A percentile compares a stretch with the other conserved stretches of the same genome.
phyloP scores from a whole-genome alignment of 2,888 invertebrate genomes.

The Chrysopilus asiliformis region DNA sequence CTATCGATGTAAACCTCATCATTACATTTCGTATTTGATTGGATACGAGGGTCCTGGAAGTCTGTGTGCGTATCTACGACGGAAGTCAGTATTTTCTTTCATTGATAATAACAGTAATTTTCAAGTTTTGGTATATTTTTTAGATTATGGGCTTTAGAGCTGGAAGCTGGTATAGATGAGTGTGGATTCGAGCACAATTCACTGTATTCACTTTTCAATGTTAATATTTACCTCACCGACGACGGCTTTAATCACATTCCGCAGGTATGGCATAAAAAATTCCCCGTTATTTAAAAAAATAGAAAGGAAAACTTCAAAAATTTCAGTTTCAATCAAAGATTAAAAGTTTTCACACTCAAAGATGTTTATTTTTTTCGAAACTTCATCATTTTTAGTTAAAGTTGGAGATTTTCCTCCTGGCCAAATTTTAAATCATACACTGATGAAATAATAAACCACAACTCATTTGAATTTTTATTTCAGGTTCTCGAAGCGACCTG shows the following conservation, averaged over 20 bases:
- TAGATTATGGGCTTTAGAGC: slow-evolving; percentile 62
- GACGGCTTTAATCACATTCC: slow-evolving; percentile 58
- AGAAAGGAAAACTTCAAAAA: too few relatives aligned
- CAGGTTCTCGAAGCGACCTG: slow-evolving; percentile 66
- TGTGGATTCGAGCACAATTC: slow-evolving; percentile 68
- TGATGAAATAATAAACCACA: background rate
- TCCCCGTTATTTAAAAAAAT: too few relatives aligned
- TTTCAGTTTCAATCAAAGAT: too few relatives aligned
- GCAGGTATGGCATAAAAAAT: too few relatives aligned
- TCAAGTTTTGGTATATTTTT: slow-evolving; percentile 16
- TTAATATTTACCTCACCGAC: slow-evolving; percentile 63
- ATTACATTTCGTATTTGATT: slow-evolving; percentile 65
- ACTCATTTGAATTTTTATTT: slow-evolving; percentile 19
- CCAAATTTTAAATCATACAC: too few relatives aligned
- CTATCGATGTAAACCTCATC: slow-evolving; percentile 37
- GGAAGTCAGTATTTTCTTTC: slow-evolving; percentile 40
- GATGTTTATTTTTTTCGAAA: slow-evolving; percentile 1
- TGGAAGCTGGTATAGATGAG: slow-evolving; percentile 57
- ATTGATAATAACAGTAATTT: slow-evolving; percentile 3
- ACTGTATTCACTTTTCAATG: slow-evolving; percentile 59
- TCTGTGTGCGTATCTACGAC: slow-evolving; percentile 60
- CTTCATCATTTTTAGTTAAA: background rate
- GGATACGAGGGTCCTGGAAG: slow-evolving; percentile 81
- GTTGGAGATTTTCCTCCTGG: too few relatives aligned
- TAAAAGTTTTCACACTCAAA: too few relatives aligned